These are phyloP conservation scores for Acrossocheilus wenchowensis DNA, from an alignment of 2,797 vertebrate species.

Conservation along the genomic window DNA sequence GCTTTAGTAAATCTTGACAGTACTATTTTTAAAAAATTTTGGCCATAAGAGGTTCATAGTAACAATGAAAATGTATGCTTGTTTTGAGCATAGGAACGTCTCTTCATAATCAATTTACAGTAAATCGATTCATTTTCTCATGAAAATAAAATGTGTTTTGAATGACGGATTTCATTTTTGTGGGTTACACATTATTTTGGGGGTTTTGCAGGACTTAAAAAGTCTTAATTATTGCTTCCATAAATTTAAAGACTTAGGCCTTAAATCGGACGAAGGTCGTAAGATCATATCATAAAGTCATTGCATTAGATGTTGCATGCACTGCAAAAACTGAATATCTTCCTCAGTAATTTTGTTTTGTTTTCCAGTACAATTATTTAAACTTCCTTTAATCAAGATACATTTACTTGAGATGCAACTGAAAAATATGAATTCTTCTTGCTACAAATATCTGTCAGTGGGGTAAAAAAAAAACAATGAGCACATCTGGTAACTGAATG, in stretches of 20 bases:
- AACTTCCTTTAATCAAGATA: background rate
- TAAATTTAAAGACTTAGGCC: background rate
- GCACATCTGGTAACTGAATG: background rate
- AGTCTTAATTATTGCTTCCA: background rate
- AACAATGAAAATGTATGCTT: too few relatives aligned
- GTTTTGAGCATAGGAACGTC: background rate
- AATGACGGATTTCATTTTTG: too few relatives aligned
- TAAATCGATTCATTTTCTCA: background rate
- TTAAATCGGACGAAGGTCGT: background rate
- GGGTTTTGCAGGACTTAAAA: background rate
- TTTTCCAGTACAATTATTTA: background rate
- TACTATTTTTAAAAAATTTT: too few relatives aligned
- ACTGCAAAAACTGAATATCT: background rate
- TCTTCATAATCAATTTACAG: background rate
- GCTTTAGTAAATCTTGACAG: too few relatives aligned
- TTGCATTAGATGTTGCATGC: background rate
- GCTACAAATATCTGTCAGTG: background rate
- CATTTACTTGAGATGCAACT: background rate
- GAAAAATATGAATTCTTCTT: background rate
- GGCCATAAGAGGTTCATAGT: too few relatives aligned
- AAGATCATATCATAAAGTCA: background rate
- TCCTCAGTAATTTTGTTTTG: background rate
- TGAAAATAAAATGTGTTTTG: background rate
- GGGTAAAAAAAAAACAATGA: background rate
- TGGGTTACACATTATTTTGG: background rate